Base-by-base conservation (phyloP, 2,113 vertebrate species). In the Anoplopoma fimbria region DNA sequence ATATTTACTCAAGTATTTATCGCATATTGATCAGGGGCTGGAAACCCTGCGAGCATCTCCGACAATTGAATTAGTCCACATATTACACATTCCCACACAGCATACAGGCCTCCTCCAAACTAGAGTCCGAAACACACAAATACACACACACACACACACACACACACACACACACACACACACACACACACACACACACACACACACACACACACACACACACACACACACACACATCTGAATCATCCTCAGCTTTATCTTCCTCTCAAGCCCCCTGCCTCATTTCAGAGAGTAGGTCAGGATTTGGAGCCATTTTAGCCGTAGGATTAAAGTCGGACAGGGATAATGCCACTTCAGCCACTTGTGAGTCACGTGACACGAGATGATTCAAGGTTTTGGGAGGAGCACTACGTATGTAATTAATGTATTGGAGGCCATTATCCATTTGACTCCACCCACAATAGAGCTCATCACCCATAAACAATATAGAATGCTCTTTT, bases 261-360 rank as follows among this genome's bases (percentile, higher is more conserved):
- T 84, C 72, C 72, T 67, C 65, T 47, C 34, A 2, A 69, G 58
- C 75, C 86, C 75, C 75, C 79, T 61, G 75, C 79, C 79, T 90
- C 87, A 75, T 82, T 88, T 90, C 61, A 49, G 71, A 80, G 79
- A 86, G 80, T 69, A 77, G 79, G 74, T 88, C 55, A 68, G 84
- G 92, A 91, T 88, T 88, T 90, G 82, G 51, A 88, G 83, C 84
- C 85, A 81, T 91, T 92, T 90, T 82, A 87, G 82, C 84, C 10
- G 7, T 77, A 36, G 87, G 93, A 90, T 93, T 93, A 93, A 71
- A 87, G 81, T 84, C 76, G 57, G 84, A 88, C 81, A 58, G 80
- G 62, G 87, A 92, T 92, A 92, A 93, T 92, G 77, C 90, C 79
- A 79, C 88, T 89, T 92, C 88, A 93, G 92, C 90, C 92, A 91